Percentiles rank a stretch among this genome's conserved stretches.
Conservation (phyloP, 2,113 vertebrate genomes). For the Oxyura jamaicensis region DNA sequence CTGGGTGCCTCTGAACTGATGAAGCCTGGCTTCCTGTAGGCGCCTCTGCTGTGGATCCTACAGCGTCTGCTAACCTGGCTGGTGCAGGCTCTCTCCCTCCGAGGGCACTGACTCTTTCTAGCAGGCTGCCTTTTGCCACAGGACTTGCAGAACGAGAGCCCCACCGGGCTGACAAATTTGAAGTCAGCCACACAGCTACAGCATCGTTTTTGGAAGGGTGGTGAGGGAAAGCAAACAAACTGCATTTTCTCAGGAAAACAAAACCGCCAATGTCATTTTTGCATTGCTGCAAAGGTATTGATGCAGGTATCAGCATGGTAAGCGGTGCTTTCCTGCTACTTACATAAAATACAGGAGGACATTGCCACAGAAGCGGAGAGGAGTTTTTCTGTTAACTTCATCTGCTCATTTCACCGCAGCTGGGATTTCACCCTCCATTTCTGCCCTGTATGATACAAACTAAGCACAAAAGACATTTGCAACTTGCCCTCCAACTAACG, state of each 20-base stretch:
- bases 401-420: neutral
- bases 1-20: neutral
- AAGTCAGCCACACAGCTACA: neutral
- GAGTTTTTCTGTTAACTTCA: neutral
- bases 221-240: neutral
- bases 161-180: neutral
- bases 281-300: neutral
- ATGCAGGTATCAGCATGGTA: neutral
- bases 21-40: conserved; percentile 33
- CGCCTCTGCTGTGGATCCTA: neutral
- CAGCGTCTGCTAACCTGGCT: neutral
- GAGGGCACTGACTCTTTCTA: neutral
- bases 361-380: neutral
- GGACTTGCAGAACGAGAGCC: neutral
- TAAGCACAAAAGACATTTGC: neutral
- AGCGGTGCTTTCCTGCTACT: neutral
- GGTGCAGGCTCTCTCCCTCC: neutral
- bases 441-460: neutral
- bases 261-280: neutral
- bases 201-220: neutral
- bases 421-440: neutral
- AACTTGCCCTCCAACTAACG: neutral
- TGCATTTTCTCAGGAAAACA: neutral
- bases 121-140: neutral
- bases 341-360: neutral